phyloP scores from a whole-genome alignment of 2,797 vertebrate species.

The Amblyopsis hoosieri region DNA sequence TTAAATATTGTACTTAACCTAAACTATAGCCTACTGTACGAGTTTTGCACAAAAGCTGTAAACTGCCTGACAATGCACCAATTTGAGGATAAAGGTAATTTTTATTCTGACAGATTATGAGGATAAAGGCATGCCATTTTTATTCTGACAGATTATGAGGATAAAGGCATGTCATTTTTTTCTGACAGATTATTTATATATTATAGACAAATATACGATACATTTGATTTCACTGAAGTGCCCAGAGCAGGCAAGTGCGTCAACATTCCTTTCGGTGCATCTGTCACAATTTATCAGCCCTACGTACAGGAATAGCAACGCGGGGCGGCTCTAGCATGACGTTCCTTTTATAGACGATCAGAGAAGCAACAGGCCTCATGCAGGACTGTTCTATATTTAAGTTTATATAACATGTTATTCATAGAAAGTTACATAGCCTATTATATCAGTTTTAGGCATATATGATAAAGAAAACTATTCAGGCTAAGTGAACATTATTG shows the following conservation, averaged over 20 bases:
- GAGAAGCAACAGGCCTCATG: conserved; percentile 60
- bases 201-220: too few species aligned
- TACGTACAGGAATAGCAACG: conserved; percentile 91
- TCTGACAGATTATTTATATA: background rate
- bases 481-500: too few species aligned
- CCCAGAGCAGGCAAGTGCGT: conserved; percentile 48
- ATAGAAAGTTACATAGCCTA: background rate
- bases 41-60: background rate
- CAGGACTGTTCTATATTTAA: conserved; percentile 37
- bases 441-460: background rate
- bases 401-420: background rate
- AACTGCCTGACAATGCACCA: background rate
- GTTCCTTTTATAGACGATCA: conserved; percentile 92
- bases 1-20: background rate
- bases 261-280: conserved; percentile 86
- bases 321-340: conserved; percentile 66
- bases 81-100: background rate
- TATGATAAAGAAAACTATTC: background rate
- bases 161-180: background rate
- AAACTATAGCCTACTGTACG: background rate
- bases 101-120: background rate
- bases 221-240: too few species aligned
- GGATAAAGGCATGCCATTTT: conserved; percentile 1
- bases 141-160: background rate
- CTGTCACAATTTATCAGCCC: conserved; percentile 91